Conservation (phyloP, 1,140 invertebrate genomes). For the Cherax destructor region DNA sequence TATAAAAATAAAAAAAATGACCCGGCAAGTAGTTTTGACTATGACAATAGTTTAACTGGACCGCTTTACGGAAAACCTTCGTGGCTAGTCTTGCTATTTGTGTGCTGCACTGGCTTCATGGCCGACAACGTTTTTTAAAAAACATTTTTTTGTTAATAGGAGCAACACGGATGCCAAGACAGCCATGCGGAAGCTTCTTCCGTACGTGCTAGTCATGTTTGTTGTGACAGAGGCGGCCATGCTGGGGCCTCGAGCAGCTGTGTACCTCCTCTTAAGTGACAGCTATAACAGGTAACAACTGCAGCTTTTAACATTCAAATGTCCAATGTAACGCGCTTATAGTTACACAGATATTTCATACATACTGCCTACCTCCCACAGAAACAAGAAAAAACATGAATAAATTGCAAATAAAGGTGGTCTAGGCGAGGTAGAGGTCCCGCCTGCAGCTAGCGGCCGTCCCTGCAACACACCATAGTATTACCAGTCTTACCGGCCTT, state of each 20-base stretch:
- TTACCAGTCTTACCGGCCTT: neutral
- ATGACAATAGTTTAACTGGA: neutral
- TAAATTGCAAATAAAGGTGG: neutral
- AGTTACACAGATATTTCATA: too few relatives aligned
- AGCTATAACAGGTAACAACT: neutral
- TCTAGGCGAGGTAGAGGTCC: neutral
- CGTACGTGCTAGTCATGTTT: conserved; percentile 29
- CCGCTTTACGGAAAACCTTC: neutral
- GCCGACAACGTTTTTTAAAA: neutral
- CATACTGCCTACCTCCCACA: too few relatives aligned
- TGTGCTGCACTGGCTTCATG: neutral
- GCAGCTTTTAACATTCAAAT: neutral
- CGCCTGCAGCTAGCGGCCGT: conserved; percentile 16
- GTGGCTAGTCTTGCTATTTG: neutral
- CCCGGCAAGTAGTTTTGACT: neutral
- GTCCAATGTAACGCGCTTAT: too few relatives aligned
- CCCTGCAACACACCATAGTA: conserved; percentile 29
- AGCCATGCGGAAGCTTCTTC: conserved; percentile 20
- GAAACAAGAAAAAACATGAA: too few relatives aligned
- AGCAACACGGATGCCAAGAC: neutral
- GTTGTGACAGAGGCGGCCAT: conserved; percentile 20
- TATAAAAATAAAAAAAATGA: too few relatives aligned
- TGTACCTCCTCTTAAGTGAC: conserved; percentile 18
- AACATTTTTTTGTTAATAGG: neutral
- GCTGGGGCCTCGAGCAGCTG: neutral